Base-by-base conservation (phyloP, 2,888 invertebrate species). In the Elmis aenea region DNA sequence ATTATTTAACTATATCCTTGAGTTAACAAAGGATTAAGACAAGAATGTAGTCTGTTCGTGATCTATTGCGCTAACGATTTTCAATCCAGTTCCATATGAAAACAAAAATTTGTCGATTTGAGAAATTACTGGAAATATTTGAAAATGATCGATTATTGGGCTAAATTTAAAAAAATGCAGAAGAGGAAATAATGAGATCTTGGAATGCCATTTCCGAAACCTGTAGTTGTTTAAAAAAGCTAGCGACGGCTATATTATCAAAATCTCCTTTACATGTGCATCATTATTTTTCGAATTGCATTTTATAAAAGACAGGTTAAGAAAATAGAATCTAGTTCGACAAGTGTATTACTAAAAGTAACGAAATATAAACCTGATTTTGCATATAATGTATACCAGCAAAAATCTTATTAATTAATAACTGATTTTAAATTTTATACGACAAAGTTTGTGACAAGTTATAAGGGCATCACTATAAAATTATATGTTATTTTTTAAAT, bases 361-460 rank as follows among this genome's bases (percentile, higher is more conserved):
- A n/a, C n/a, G n/a, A n/a, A n/a, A n/a, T n/a, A n/a, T n/a, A n/a
- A 28, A 16, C 15, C 12, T 28, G 12, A 28, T 18, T 14, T 27
- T 8, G 12, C 26, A 11, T 26, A 4, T 3, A 13, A 27, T 26
- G 30, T 33, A 37, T 31, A 35, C n/a, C n/a, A n/a, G n/a, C n/a
- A n/a, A n/a, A n/a, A n/a, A n/a, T n/a, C n/a, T n/a, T n/a, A n/a
- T n/a, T n/a, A n/a, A n/a, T n/a, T n/a, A n/a, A n/a, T n/a, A n/a
- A n/a, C n/a, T n/a, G n/a, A n/a, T n/a, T n/a, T n/a, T n/a, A n/a
- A n/a, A n/a, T n/a, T n/a, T n/a, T n/a, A n/a, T n/a, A n/a, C n/a
- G n/a, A n/a, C n/a, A n/a, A n/a, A n/a, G n/a, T n/a, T n/a, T n/a
- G n/a, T n/a, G n/a, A n/a, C n/a, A n/a, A n/a, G n/a, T n/a, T n/a